Base-by-base conservation (phyloP, 2,888 invertebrate genomes). In the Eumacrocentrus americanus region DNA sequence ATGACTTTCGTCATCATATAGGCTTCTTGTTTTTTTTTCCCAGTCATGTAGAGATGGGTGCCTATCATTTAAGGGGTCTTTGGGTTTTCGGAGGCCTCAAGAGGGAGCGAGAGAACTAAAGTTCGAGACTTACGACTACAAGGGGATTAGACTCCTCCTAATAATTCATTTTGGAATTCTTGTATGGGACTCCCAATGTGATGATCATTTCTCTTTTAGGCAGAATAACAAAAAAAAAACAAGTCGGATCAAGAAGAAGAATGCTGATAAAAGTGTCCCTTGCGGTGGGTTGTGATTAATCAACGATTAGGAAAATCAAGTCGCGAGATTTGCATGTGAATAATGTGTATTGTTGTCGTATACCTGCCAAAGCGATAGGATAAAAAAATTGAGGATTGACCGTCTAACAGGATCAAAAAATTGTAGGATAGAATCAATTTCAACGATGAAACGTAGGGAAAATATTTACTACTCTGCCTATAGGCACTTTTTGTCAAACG, bases 241-340 rank as follows among this genome's bases (percentile, higher is more conserved):
- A 40, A 12, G 50, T 48, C 9, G 16, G 6, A 9, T 7, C 23
- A 38, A 9, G 4, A 46, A 38, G 25, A 16, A 11, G n/a, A 48
- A 16, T 18, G 18, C 6, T 2, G 12, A 22, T 40, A 1, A 16
- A 11, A 20, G 29, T 35, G 53, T 34, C 56, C 35, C 35, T 53
- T 18, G 5, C n/a, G 7, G 29, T 12, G 20, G 46, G 5, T 35
- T 22, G 35, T 44, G 22, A 67, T 67, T 64, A 64, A 67, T 67
- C 67, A 67, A 58, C 63, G 67, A 65, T 67, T 65, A 67, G 64
- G 65, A 61, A n/a, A n/a, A n/a, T n/a, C n/a, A n/a, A n/a, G n/a
- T n/a, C n/a, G n/a, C 46, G 50, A 52, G 46, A 38, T 58, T 58
- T 16, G 50, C 12, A 56, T 47, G 34, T 25, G 14, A 25, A 14